These are phyloP conservation scores for Meda fulgida DNA, from an alignment of 2,797 vertebrate species.

Conservation along the genomic window DNA sequence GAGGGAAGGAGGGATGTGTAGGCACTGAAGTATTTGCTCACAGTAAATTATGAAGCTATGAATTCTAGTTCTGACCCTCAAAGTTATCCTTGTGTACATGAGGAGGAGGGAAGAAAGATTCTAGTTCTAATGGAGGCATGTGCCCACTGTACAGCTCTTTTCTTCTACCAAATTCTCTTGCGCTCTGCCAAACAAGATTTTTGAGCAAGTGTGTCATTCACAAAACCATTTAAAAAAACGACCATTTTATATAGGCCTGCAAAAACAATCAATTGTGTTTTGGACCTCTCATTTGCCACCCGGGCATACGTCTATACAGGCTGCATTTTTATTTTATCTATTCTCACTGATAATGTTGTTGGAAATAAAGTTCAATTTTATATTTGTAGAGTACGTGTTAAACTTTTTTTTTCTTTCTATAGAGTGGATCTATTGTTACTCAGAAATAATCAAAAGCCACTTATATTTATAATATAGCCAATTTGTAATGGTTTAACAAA, in stretches of 20 bases:
- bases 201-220: neutral
- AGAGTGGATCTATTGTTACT: neutral
- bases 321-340: neutral
- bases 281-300: neutral
- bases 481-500: neutral
- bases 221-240: neutral
- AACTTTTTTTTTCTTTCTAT: neutral
- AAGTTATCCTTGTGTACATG: neutral
- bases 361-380: neutral
- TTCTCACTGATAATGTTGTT: neutral
- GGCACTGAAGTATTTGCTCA: neutral
- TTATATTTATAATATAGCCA: neutral
- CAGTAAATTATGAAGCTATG: conserved; percentile 14
- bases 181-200: no score
- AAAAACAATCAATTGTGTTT: neutral
- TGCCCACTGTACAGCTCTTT: neutral
- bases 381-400: neutral
- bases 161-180: neutral
- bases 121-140: neutral
- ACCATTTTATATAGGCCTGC: neutral
- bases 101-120: neutral
- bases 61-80: conserved; percentile 14
- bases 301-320: neutral
- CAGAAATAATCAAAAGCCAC: neutral
- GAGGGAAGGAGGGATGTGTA: neutral